Base-by-base conservation (phyloP, 53 echinoderm and acorn worm species). In the Patiria pectinifera region DNA sequence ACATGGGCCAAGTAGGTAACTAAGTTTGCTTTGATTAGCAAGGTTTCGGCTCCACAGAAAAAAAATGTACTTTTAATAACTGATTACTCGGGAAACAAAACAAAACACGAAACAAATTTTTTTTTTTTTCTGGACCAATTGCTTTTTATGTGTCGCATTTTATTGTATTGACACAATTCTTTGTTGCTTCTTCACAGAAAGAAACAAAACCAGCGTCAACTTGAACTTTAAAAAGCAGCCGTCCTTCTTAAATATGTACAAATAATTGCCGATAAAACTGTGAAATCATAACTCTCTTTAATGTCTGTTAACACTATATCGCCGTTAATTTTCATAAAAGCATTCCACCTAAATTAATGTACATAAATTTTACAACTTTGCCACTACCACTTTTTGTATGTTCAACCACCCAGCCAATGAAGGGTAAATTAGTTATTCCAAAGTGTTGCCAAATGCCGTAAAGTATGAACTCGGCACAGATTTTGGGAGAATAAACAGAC, bases 241-340 rank as follows among this genome's bases (percentile, higher is more conserved):
- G 11, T 70, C 74, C 18, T 74, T 24, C 74, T 16, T 74, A 24
- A 74, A 74, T 74, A 74, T 74, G 22, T 74, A 74, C 74, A 74
- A 74, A 74, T 74, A 74, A 74, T 74, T 74, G 15, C 26, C 24
- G 10, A 74, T 74, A 74, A 74, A 74, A 74, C 13, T n/a, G 74
- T 4, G 3, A 23, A 74, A 74, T 74, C 74, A 23, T 5, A 22
- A 22, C 3, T 23, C 24, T 24, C 24, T 23, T 19, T 21, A 3
- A 9, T 74, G 2, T n/a, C 0, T 10, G 66, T 66, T 66, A 66
- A 18, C 66, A 66, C 3, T 53, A 13, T 66, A 13, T 16, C 3
- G 12, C 4, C 0, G 3, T 18, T 66, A 3, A 3, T 66, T 11
- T 66, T 14, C 66, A 16, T 13, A 13, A 66, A 66, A 14, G 66